Evolutionary conservation across 2,797 vertebrate genomes (phyloP).

Genomic region (Melopsittacus undulatus): DNA sequence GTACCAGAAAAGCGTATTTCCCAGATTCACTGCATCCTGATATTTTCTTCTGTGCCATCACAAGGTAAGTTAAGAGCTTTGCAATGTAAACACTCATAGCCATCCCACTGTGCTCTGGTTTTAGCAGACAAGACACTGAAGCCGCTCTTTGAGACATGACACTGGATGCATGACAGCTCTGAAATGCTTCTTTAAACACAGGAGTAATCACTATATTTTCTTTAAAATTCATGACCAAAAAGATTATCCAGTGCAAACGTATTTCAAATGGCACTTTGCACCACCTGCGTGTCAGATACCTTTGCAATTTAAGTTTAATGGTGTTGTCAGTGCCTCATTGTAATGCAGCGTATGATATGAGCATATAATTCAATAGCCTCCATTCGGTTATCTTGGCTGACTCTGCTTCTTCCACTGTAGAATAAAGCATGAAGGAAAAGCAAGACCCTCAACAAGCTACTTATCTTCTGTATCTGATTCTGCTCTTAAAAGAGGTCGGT

Average conservation of each 20-base stretch:
- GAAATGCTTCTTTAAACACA: not conserved
- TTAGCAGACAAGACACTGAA: not conserved
- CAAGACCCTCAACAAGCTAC: not conserved
- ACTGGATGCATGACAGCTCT: not conserved
- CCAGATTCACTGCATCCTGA: not conserved
- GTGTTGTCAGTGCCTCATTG: not conserved
- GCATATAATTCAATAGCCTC: not conserved
- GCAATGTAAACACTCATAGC: not conserved
- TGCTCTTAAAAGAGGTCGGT: not conserved
- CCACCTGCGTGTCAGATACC: not conserved
- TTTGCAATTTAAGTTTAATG: conserved; percentile 4
- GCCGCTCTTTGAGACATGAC: not conserved
- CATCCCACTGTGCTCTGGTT: not conserved
- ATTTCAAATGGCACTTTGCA: conserved; percentile 7
- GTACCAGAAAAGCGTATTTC: not conserved
- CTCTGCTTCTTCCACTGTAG: not conserved
- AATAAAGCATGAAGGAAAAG: not conserved
- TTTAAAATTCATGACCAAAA: not conserved
- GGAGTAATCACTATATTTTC: not conserved
- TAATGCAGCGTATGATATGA: not conserved
- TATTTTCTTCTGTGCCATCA: not conserved
- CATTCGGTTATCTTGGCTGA: not conserved
- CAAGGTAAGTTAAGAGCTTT: not conserved
- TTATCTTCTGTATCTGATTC: not conserved
- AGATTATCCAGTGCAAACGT: not conserved